A percentile compares a stretch with the other conserved stretches of the same genome.
phyloP scores from a whole-genome alignment of 1,140 invertebrate species.

The Trachelipus rathkii region DNA sequence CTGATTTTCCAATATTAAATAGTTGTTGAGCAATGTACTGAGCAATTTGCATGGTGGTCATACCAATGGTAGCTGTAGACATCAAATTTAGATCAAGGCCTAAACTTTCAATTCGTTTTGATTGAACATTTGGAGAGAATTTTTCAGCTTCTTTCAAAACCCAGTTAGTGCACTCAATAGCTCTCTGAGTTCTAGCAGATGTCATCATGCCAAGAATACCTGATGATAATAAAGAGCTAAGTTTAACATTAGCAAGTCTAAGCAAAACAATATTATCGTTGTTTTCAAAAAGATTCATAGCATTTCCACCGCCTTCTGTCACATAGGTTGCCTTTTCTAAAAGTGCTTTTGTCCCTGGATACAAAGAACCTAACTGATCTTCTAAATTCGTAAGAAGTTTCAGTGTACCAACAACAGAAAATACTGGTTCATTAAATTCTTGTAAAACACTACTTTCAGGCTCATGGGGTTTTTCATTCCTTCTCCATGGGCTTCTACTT shows the following conservation, averaged over 20 bases:
- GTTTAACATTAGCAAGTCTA: conserved; percentile 36
- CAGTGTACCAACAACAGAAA: conserved; percentile 42
- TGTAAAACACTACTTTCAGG: not conserved
- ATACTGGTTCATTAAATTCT: not conserved
- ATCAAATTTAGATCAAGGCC: conserved; percentile 39
- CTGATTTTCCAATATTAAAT: conserved; percentile 40
- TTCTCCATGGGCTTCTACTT: not conserved
- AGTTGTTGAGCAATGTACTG: conserved; percentile 39
- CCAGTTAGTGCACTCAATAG: conserved; percentile 44
- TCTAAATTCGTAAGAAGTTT: conserved; percentile 39
- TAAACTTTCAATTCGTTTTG: conserved; percentile 24
- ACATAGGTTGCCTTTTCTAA: conserved; percentile 29
- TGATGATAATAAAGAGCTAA: conserved; percentile 30
- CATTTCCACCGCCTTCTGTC: conserved; percentile 27
- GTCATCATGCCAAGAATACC: conserved; percentile 29
- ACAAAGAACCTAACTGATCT: conserved; percentile 39
- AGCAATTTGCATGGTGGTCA: conserved; percentile 41
- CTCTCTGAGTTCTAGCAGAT: conserved; percentile 28
- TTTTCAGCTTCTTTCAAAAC: conserved; percentile 37
- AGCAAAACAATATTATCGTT: conserved; percentile 37
- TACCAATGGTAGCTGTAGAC: conserved; percentile 38
- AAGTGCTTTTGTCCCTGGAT: conserved; percentile 34
- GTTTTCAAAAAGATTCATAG: conserved; percentile 39
- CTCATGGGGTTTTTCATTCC: not conserved
- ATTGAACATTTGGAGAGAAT: not conserved